Evolutionary conservation across 2,113 vertebrate species (phyloP).

Genomic region (Calidris pugnax): DNA sequence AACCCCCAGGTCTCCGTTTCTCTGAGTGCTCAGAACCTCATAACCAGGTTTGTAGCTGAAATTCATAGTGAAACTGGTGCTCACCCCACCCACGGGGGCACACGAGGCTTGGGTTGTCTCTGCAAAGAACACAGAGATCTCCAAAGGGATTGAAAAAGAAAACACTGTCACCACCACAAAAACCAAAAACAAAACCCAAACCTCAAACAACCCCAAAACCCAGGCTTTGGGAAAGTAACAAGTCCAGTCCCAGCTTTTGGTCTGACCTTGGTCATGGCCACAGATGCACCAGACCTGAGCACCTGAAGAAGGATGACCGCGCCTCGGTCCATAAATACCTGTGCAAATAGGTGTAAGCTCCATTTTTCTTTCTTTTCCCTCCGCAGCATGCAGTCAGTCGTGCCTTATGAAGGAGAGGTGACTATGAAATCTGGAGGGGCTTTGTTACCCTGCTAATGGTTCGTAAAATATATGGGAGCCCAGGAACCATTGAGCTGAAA

Average conservation of each 20-base stretch:
- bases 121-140: neutral
- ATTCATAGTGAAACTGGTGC: neutral
- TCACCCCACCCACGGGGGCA: neutral
- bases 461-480: neutral
- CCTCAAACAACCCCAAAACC: neutral
- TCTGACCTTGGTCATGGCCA: neutral
- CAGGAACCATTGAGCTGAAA: neutral
- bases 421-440: neutral
- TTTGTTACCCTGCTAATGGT: neutral
- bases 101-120: neutral
- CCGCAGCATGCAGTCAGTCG: accelerated
- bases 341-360: neutral
- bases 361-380: neutral
- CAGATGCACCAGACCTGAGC: neutral
- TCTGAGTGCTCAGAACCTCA: neutral
- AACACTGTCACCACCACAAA: neutral
- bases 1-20: neutral
- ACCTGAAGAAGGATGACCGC: neutral
- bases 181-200: too few species aligned
- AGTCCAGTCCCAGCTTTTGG: neutral
- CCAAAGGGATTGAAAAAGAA: neutral
- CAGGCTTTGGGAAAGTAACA: neutral
- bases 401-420: neutral
- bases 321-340: neutral
- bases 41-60: neutral